A percentile compares a stretch with the other conserved stretches of the same genome.
Conservation (phyloP, 2,888 invertebrate species). For the Limnephilus rhombicus region DNA sequence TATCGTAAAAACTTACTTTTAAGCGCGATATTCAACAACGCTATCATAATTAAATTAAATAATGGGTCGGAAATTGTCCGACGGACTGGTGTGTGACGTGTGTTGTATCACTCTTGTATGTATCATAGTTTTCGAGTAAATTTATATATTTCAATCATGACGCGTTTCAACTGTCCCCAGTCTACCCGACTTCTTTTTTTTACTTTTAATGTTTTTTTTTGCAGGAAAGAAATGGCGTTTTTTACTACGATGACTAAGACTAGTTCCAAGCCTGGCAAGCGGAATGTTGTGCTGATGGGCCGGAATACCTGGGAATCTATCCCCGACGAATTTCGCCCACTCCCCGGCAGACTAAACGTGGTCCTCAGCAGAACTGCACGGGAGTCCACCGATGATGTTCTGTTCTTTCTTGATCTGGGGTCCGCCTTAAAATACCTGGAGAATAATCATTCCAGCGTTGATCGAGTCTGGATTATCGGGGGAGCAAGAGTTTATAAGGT, state of each 20-base stretch:
- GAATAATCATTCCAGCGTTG: constrained; percentile 76
- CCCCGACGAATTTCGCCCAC: constrained; percentile 88
- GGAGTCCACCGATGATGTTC: constrained; percentile 72
- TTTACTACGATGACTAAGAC: constrained; percentile 89
- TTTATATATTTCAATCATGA: no score
- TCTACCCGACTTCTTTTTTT: no score
- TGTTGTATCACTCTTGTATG: no score
- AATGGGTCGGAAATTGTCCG: no score
- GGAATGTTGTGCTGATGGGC: constrained; percentile 97
- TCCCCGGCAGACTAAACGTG: constrained; percentile 71
- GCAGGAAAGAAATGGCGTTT: constrained; percentile 92
- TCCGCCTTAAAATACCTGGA: constrained; percentile 82
- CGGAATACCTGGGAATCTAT: constrained; percentile 95
- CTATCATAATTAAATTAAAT: no score
- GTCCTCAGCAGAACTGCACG: constrained; percentile 53
- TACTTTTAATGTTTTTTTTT: no score
- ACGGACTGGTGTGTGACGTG: no score
- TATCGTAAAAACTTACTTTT: no score
- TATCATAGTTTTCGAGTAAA: no score
- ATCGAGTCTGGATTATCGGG: constrained; percentile 93
- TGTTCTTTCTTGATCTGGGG: constrained; percentile 81
- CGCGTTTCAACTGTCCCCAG: no score
- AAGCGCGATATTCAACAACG: no score
- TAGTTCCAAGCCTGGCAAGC: constrained; percentile 80
- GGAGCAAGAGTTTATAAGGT: constrained; percentile 87